Base-by-base conservation (phyloP, 2,888 invertebrate genomes). In the Zygothrica quintamaculata region DNA sequence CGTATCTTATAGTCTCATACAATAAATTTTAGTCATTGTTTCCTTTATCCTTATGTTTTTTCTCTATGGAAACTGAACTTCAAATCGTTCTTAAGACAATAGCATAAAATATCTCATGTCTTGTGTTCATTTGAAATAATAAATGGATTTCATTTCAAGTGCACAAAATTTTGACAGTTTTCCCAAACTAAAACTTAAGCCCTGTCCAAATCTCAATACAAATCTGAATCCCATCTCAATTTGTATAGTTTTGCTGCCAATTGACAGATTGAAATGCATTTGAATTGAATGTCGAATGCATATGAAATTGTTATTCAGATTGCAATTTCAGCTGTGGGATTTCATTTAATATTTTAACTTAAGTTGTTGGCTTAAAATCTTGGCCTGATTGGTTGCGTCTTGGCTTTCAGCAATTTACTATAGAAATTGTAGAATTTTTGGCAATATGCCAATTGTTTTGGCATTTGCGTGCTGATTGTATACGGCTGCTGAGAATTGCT, bases 201-300 rank as follows among this genome's bases (percentile, higher is more conserved):
- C n/a, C n/a, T n/a, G n/a, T 47, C 18, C 3, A 2, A 22, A 22
- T 22, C 18, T 22, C 18, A 22, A 22, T 22, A 2, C 5, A 5
- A 22, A 22, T 22, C 29, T 29, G 29, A 7, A n/a, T 29, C n/a
- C 43, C 1, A n/a, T 29, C n/a, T 46, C 25, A 42, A 55, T 43
- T 15, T 31, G 48, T 55, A 58, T 42, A 12, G 36, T 16, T 25
- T 16, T 5, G 8, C 26, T 29, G n/a, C 29, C n/a, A 69, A 69
- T 50, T 77, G 81, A 80, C 70, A 84, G 56, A 31, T 57, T 56
- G 53, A 76, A 37, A 47, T 26, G 25, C 51, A 39, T 42, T 31
- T 9, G 12, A 37, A 68, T 42, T 55, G 36, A 74, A 46, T 44
- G 43, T 22, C 18, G 5, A 3, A 5, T 22, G 18, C 5, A 22